Evolutionary conservation across 2,888 invertebrate genomes (phyloP), one percentile per base, ranked within the genome.

Genomic region (Cheilosia soror): DNA sequence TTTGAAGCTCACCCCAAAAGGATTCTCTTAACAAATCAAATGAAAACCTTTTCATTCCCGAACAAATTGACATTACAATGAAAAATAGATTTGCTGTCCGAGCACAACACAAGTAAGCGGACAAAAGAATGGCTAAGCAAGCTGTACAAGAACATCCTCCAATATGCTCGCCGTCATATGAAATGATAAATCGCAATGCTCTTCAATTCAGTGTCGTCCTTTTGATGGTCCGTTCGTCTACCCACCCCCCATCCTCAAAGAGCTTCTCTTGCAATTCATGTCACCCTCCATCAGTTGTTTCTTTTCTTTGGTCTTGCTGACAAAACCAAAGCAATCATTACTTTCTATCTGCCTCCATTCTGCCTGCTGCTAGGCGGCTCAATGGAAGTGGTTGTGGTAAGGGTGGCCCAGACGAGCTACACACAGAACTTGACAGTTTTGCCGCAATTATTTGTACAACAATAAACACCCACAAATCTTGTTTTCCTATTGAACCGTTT

Each of bases 401-500:
- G 66, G 47, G 57, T 51, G 33, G 20, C 29, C 27, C 55, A 60
- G 47, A 65, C 57, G 7, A 42, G 13, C 33, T 7, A 58, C 37
- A 66, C 40, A 82, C 51, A 53, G 40, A 40, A 78, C 73, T 83
- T 83, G 83, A 84, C 80, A 84, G 84, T 80, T 84, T 65, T 84
- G 75, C 75, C 80, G 80, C 84, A 84, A 84, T 84, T 84, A 84
- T 84, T 84, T 84, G 79, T 84, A 80, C 80, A 84, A 84, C 84
- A 84, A 84, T 80, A 84, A 84, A 84, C 80, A 79, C 80, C 75
- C 79, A 80, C 84, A 84, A 75, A 80, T 84, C 69, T 75, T 79
- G 69, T 79, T 73, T 68, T 73, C 27, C 51, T 57, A 31, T 75
- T 79, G 55, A 63, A 63, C 27, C 13, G 55, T 53, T 73, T 44